Conservation (phyloP, 2,797 vertebrate species). For the Macropus fuliginosus region DNA sequence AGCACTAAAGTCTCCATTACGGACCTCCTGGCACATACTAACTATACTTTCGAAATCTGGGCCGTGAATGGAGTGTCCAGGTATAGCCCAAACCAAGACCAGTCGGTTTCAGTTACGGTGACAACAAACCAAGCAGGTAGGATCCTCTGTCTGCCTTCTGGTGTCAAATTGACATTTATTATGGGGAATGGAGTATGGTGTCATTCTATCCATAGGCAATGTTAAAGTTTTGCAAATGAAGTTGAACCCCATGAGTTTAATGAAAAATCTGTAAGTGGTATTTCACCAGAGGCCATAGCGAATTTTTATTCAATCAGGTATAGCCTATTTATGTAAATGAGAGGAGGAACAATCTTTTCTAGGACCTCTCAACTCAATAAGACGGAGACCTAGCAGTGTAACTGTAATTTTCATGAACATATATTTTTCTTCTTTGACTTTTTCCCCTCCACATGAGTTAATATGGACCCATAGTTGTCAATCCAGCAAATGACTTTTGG, state of each 20-base stretch:
- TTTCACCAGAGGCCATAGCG: background rate
- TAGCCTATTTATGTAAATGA: background rate
- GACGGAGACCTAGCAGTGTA: background rate
- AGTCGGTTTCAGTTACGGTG: conserved; percentile 95
- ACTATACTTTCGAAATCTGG: conserved; percentile 99
- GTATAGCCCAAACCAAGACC: conserved; percentile 93
- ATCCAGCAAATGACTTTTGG: background rate
- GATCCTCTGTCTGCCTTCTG: conserved; percentile 12
- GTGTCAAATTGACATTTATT: background rate
- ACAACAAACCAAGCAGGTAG: conserved; percentile 98
- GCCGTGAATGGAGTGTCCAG: conserved; percentile 96
- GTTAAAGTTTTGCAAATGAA: background rate
- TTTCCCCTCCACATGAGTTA: background rate
- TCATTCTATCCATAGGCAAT: background rate
- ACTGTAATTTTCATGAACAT: background rate
- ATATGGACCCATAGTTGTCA: background rate
- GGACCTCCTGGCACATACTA: conserved; percentile 97
- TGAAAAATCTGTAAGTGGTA: background rate
- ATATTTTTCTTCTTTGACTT: background rate
- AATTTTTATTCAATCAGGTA: background rate
- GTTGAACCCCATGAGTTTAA: background rate
- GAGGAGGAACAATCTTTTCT: background rate
- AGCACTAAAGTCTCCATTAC: conserved; percentile 95
- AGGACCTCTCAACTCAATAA: background rate
- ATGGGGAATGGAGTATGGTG: background rate